Evolutionary conservation across 1,140 invertebrate species (phyloP).

Genomic region (Leptopilina clavipes): DNA sequence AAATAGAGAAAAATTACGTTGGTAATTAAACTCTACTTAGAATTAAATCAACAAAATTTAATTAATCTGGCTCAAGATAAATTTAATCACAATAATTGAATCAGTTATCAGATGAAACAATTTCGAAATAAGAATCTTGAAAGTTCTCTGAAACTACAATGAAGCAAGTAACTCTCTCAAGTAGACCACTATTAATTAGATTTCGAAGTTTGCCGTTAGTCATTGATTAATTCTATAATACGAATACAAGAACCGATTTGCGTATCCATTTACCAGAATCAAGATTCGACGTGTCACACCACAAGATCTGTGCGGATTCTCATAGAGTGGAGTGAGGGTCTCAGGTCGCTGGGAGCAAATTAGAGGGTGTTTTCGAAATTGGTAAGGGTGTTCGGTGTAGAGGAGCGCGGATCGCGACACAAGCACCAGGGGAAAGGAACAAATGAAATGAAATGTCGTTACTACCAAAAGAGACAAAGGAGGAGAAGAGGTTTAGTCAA

Average conservation of each 20-base stretch:
- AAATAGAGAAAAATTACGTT: no score
- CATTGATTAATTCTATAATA: conserved; percentile 33
- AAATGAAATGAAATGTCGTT: conserved; percentile 73
- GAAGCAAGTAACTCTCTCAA: not conserved
- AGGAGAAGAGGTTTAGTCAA: conserved; percentile 41
- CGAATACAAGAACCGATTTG: conserved; percentile 8
- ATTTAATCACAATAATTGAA: not conserved
- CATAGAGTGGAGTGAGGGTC: conserved; percentile 50
- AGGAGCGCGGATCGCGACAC: conserved; percentile 51
- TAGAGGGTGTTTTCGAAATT: conserved; percentile 69
- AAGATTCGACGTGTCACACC: conserved; percentile 24
- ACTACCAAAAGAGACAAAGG: conserved; percentile 57
- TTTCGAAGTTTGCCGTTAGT: conserved; percentile 26
- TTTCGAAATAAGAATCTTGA: not conserved
- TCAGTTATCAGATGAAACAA: not conserved
- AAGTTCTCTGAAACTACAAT: not conserved
- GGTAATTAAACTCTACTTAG: no score
- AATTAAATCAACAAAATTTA: no score
- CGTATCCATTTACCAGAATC: conserved; percentile 31
- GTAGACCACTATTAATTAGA: conserved; percentile 18
- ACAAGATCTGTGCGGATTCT: conserved; percentile 9
- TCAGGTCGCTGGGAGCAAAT: conserved; percentile 67
- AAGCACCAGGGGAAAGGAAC: conserved; percentile 60
- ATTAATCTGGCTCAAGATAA: no score
- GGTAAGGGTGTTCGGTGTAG: conserved; percentile 63